Base-by-base conservation (phyloP, 2,888 invertebrate species). In the Calameuta filiformis region DNA sequence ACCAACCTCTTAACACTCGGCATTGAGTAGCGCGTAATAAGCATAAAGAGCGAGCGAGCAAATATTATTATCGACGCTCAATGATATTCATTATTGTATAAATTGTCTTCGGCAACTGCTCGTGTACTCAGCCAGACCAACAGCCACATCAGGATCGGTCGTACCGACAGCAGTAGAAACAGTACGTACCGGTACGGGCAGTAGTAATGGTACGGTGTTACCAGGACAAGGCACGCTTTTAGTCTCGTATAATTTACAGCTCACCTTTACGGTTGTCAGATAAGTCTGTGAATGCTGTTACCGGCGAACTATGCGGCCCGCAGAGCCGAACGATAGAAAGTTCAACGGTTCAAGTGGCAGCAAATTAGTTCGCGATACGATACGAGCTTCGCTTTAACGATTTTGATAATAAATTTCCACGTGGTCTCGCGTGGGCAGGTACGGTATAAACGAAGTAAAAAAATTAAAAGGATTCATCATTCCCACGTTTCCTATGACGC, bases 41-140 rank as follows among this genome's bases (percentile, higher is more conserved):
- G 56, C 56, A 23, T 56, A 23, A 23, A 56, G 15, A 23, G 9
- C 23, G 2, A 56, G 6, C 23, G 56, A 56, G 23, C 23, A 23
- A 56, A 56, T 23, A 56, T 56, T 23, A 79, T 79, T 75, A 35
- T 78, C 76, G 76, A 79, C 76, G 69, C 73, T 35, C 76, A 77
- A 81, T 77, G 79, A 82, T 84, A 85, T 87, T 86, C 84, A 83
- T 84, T 85, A 85, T 82, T 81, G 68, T 35, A 31, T 75, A 75
- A 69, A 76, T 75, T 69, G 30, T 76, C 75, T 31, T 81, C 84
- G 83, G 87, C 86, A 86, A 86, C 85, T 84, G 82, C 85, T 86
- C 35, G 35, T 83, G 80, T 79, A 56, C 9, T 3, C 37, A 37
- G 56, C 0, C 56, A 23, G 56, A 15, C 6, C 40, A 40, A 40